Evolutionary conservation across 2,888 invertebrate species (phyloP), one percentile per base, ranked within the genome.

Genomic region (Nymphalis c-album): DNA sequence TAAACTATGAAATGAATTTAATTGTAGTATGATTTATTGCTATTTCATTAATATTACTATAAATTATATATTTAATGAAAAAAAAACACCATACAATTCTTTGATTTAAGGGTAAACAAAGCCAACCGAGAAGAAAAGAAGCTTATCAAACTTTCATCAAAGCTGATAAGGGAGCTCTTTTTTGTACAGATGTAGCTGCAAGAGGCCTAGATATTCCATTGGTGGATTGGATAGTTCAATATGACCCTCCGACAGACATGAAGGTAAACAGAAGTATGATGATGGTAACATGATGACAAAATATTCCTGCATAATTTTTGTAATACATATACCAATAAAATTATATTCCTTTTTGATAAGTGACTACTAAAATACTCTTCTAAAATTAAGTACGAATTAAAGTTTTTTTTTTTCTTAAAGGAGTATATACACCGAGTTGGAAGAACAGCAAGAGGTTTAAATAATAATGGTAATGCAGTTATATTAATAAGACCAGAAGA

Each of bases 161-260:
- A 83, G 97, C 98, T 0, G 95, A 97, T 75, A 94, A 94, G 63
- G 98, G 98, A 1, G 97, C 96, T 71, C 91, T 99, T 65, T 93
- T 99, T 57, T 99, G 99, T 83, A 99, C 99, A 0, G 99, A 99
- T 89, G 99, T 99, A 0, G 99, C 99, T 13, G 99, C 99, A 0
- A 93, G 98, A 90, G 98, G 98, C 61, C 90, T 98, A 74, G 99
- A 99, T 85, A 99, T 99, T 86, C 99, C 99, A 0, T 95, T 95
- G 64, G 99, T 99, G 0, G 99, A 99, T 87, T 99, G 99, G 99
- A 99, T 99, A 80, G 97, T 99, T 0, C 99, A 99, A 84, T 99
- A 95, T 84, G 99, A 99, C 93, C 99, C 99, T 13, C 99, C 99
- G 81, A 98, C 98, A 93, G 99, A 99, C 93, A 98, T 99, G 10